Percentiles rank a stretch among this genome's conserved stretches.
phyloP scores from a whole-genome alignment of 2,113 vertebrate species.

The Petrocephalus microphthalmus region DNA sequence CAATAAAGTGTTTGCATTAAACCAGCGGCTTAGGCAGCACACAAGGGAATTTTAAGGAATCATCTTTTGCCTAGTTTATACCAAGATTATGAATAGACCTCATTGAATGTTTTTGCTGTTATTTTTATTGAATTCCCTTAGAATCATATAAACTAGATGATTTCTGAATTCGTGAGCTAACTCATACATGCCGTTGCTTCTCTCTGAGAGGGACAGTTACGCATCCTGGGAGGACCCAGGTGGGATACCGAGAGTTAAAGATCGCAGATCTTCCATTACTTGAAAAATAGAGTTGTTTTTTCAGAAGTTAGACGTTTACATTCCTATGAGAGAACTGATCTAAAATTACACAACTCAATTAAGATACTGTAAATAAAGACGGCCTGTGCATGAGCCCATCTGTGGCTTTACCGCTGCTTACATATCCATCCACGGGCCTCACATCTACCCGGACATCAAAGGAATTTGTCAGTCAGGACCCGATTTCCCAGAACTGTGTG shows the following conservation, averaged over 20 bases:
- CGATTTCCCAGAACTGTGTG: slow-evolving; percentile 45
- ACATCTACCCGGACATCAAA: slow-evolving; percentile 33
- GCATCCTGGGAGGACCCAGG: neutral
- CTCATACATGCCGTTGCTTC: neutral
- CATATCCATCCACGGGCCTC: slow-evolving; percentile 27
- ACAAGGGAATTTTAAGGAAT: slow-evolving; percentile 25
- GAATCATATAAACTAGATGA: neutral
- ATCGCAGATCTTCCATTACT: slow-evolving; percentile 1
- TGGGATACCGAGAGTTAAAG: slow-evolving; percentile 27
- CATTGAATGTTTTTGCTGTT: neutral
- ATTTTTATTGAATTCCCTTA: neutral
- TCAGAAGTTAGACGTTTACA: slow-evolving; percentile 42
- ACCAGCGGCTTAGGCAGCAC: slow-evolving; percentile 23
- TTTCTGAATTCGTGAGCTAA: neutral
- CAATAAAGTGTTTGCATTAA: slow-evolving; percentile 33
- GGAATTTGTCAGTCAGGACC: slow-evolving; percentile 35
- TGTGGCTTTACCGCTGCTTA: slow-evolving; percentile 16
- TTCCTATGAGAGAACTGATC: slow-evolving; percentile 42
- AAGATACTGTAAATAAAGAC: slow-evolving; percentile 46
- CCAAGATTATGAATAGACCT: neutral
- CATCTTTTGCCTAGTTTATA: neutral
- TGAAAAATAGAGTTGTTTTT: slow-evolving; percentile 33
- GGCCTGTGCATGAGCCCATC: slow-evolving; percentile 34
- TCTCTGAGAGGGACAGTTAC: neutral
- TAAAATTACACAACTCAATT: slow-evolving; percentile 44